Evolutionary conservation across 2,113 vertebrate genomes (phyloP).

Genomic region (Lepisosteus oculatus): DNA sequence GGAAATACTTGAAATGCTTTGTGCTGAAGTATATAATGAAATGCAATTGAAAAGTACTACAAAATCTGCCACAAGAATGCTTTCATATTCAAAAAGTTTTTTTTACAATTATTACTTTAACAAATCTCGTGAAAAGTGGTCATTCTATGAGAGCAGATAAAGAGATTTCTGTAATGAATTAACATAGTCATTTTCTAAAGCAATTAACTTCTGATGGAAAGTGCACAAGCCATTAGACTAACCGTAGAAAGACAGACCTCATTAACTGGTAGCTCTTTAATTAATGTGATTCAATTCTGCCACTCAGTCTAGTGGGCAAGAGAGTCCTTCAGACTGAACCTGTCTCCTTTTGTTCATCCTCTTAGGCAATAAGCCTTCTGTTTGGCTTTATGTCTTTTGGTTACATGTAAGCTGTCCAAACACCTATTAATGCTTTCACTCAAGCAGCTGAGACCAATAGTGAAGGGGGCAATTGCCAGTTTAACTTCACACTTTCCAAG

Average conservation of each 20-base stretch:
- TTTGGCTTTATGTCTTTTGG: slow-evolving; percentile 22
- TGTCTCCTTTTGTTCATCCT: slow-evolving; percentile 15
- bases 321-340: slow-evolving; percentile 23
- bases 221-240: slow-evolving; percentile 28
- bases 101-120: slow-evolving; percentile 20
- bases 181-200: slow-evolving; percentile 33
- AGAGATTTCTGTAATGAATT: slow-evolving; percentile 33
- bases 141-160: slow-evolving; percentile 22
- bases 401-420: slow-evolving; percentile 31
- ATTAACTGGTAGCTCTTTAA: slow-evolving; percentile 31
- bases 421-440: slow-evolving; percentile 26
- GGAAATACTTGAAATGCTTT: not conserved
- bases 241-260: slow-evolving; percentile 27
- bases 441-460: slow-evolving; percentile 7
- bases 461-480: slow-evolving; percentile 8
- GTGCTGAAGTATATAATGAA: slow-evolving; percentile 8
- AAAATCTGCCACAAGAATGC: not conserved
- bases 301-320: slow-evolving; percentile 13
- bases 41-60: not conserved
- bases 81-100: slow-evolving; percentile 17
- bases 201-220: slow-evolving; percentile 35
- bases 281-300: slow-evolving; percentile 22
- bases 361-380: slow-evolving; percentile 15
- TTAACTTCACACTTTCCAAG: not conserved
- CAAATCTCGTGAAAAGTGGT: slow-evolving; percentile 26